A percentile compares a stretch with the other conserved stretches of the same genome.
Conservation (phyloP, 2,113 vertebrate species). For the Cromileptes altivelis region DNA sequence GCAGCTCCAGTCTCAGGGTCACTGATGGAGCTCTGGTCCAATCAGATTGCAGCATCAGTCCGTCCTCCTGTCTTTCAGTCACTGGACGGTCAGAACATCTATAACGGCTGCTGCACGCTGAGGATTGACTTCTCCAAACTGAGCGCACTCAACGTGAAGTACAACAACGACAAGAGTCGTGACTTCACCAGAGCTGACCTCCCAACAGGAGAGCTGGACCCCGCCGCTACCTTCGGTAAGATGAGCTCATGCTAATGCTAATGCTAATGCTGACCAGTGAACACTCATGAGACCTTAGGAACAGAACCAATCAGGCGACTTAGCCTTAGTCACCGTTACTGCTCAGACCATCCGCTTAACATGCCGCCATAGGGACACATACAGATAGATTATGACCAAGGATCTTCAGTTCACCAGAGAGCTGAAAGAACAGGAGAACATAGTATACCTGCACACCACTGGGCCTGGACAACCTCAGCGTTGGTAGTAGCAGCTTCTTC, state of each 20-base stretch:
- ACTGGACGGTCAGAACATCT: slow-evolving; percentile 76
- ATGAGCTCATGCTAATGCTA: not conserved
- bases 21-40: not conserved
- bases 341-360: no score
- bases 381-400: no score
- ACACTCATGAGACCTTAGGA: no score
- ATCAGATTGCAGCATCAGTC: not conserved
- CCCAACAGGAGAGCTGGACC: slow-evolving; percentile 64
- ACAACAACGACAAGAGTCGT: slow-evolving; percentile 76
- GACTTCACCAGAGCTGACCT: slow-evolving; percentile 74
- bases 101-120: slow-evolving; percentile 74
- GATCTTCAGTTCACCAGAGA: no score
- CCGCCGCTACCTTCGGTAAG: slow-evolving; percentile 58
- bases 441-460: no score
- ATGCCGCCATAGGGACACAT: no score
- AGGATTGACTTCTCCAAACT: slow-evolving; percentile 74
- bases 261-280: not conserved
- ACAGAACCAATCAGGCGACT: no score
- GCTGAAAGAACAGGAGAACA: no score
- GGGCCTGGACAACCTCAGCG: no score
- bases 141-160: slow-evolving; percentile 71
- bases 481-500: no score
- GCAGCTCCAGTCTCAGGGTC: no score
- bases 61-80: slow-evolving; percentile 44
- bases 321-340: no score